Base-by-base conservation (phyloP, 2,113 vertebrate genomes). In the Callopanchax toddi region DNA sequence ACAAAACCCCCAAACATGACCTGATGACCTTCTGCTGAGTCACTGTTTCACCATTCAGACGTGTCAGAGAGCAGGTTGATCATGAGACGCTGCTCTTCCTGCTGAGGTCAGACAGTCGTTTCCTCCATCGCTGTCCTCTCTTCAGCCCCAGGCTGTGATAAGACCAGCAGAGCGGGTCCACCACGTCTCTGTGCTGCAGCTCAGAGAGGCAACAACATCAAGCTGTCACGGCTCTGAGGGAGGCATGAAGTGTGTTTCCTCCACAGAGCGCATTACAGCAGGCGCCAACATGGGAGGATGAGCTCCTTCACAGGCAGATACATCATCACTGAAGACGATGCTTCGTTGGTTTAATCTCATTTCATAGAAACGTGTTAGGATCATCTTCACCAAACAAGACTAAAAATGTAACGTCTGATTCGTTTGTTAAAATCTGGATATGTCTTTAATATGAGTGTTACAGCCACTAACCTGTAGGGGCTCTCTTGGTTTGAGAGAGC, bases 51-150 rank as follows among this genome's bases (percentile, higher is more conserved):
- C n/a, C n/a, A n/a, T n/a, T n/a, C n/a, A n/a, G n/a, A n/a, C n/a
- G n/a, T n/a, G n/a, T n/a, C n/a, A n/a, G n/a, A n/a, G n/a, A n/a
- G n/a, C n/a, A 9, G 29, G 29, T 9, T 32, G 29, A 32, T 32
- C 1, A 32, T 9, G 29, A 32, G 93, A 75, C 95, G 94, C 88
- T 94, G 93, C 93, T 95, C 93, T 90, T 90, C 76, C 92, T 89
- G 92, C 85, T 94, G 92, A 93, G 92, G 89, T 93, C 92, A 94
- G 94, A 95, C 95, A 95, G 94, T 93, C 94, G 94, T 94, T 95
- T 97, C 94, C 93, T 91, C 88, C 91, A 87, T 92, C 90, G 40
- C 50, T 54, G 68, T 71, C 0, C 44, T 80, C 75, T 68, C 83
- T 59, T 78, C 90, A 92, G 93, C 94, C 93, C 94, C 93, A 93